Evolutionary conservation across 1,140 invertebrate species (phyloP).

Genomic region (Drosophila baimaii): DNA sequence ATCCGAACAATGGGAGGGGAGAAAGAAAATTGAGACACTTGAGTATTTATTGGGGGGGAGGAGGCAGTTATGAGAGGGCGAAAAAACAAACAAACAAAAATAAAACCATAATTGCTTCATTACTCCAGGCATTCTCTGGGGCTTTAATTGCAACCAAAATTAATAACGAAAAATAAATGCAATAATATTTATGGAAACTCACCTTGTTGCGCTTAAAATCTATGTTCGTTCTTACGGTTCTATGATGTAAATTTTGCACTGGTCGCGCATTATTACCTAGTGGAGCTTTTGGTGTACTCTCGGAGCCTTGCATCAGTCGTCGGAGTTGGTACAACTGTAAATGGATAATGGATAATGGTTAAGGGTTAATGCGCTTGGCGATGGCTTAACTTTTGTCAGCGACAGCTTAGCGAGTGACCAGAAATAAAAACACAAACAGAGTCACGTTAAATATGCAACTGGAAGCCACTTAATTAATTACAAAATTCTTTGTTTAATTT

Average conservation of each 20-base stretch:
- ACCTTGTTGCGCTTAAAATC: constrained; percentile 92
- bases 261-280: constrained; percentile 97
- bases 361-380: background rate
- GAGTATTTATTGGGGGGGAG: background rate
- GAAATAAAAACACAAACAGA: background rate
- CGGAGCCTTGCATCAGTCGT: constrained; percentile 93
- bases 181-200: constrained; percentile 47
- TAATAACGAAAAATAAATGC: background rate
- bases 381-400: background rate
- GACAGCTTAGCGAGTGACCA: background rate
- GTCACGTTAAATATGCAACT: background rate
- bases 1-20: background rate
- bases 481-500: background rate
- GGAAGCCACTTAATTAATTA: background rate
- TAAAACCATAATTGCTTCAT: background rate
- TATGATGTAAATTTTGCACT: constrained; percentile 93
- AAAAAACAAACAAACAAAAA: background rate
- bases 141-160: background rate
- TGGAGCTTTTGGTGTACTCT: constrained; percentile 92
- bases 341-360: background rate
- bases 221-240: constrained; percentile 98
- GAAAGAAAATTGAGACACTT: background rate
- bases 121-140: background rate
- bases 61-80: no score
- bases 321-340: constrained; percentile 92